Evolutionary conservation across 2,113 vertebrate genomes (phyloP).

Genomic region (Melierax canorus): DNA sequence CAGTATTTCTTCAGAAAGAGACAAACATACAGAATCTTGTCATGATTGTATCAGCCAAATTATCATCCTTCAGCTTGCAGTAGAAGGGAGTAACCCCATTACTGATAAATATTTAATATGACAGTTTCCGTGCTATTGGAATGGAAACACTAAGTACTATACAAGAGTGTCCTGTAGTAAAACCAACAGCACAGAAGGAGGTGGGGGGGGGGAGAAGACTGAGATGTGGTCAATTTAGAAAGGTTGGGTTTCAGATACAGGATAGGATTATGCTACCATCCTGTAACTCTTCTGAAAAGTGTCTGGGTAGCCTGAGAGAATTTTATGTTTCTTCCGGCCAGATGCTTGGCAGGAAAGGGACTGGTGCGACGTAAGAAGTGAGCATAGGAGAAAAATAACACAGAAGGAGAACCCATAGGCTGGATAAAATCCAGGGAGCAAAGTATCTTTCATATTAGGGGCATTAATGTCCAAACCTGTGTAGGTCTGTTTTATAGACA

Average conservation of each 20-base stretch:
- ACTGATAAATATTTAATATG: background rate
- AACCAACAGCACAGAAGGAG: background rate
- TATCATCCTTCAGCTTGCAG: background rate
- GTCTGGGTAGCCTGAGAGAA: background rate
- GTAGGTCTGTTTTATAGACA: background rate
- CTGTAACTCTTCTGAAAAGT: background rate
- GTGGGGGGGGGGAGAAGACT: background rate
- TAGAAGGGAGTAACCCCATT: background rate
- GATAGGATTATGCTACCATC: background rate
- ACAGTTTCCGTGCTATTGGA: background rate
- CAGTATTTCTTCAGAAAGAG: background rate
- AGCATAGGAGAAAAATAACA: background rate
- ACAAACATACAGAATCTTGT: background rate
- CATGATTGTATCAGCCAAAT: background rate
- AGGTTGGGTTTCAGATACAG: background rate
- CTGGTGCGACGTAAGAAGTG: background rate
- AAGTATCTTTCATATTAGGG: background rate
- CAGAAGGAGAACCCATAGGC: background rate
- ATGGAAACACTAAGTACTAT: background rate
- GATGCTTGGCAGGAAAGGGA: background rate
- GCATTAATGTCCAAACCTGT: background rate
- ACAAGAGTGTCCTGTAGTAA: background rate
- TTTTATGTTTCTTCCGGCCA: background rate
- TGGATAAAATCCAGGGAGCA: background rate
- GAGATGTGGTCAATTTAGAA: background rate